These are phyloP conservation scores for Simalia tracyae DNA, from an alignment of 2,797 vertebrate species.

Conservation along the genomic window DNA sequence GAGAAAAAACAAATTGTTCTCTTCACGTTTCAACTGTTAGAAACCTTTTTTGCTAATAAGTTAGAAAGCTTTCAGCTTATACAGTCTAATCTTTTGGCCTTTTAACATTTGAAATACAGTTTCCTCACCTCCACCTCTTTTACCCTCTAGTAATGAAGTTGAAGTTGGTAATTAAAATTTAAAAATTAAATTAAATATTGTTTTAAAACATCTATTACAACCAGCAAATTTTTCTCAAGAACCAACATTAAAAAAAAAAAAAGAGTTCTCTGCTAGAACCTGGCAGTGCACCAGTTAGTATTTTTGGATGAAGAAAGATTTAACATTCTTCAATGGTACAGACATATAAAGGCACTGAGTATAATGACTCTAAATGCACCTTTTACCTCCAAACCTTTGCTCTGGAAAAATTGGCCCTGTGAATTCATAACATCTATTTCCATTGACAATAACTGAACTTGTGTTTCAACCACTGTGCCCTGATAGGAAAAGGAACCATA, in stretches of 20 bases:
- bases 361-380: neutral
- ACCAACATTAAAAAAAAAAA: neutral
- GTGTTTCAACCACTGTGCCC: neutral
- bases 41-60: neutral
- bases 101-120: neutral
- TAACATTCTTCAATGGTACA: neutral
- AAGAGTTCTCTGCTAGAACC: neutral
- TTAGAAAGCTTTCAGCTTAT: neutral
- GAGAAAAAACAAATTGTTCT: neutral
- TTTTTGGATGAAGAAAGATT: neutral
- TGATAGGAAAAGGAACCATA: neutral
- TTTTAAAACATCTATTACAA: neutral
- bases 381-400: neutral
- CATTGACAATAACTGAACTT: neutral
- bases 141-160: neutral
- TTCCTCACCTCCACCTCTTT: neutral
- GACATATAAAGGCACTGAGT: neutral
- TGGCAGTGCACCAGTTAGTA: neutral
- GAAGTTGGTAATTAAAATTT: neutral
- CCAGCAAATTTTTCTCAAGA: neutral
- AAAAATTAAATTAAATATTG: neutral
- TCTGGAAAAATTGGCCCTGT: neutral
- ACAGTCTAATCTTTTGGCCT: neutral
- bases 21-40: neutral
- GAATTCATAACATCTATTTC: neutral